Conservation (phyloP, 2,888 invertebrate species). For the Tinea trinotella region DNA sequence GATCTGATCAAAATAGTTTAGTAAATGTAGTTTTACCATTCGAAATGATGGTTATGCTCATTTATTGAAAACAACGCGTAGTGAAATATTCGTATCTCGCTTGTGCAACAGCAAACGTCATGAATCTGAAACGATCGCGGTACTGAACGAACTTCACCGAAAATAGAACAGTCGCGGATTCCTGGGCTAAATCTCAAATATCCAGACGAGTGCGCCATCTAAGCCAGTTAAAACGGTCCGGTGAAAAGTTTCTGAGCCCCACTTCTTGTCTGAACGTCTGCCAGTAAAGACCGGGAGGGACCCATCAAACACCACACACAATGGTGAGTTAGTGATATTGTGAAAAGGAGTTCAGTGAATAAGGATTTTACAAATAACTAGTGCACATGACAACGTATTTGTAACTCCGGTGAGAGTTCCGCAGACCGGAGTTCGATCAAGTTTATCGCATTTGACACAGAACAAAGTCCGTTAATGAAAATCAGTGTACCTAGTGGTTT, state of each 20-base stretch:
- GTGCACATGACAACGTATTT: conserved; percentile 40
- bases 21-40: conserved; percentile 65
- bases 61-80: conserved; percentile 32
- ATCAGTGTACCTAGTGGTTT: conserved; percentile 35
- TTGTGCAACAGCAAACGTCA: conserved; percentile 34
- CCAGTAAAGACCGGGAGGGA: conserved; percentile 79
- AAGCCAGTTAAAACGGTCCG: conserved; percentile 80
- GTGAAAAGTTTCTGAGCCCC: conserved; percentile 78
- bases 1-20: conserved; percentile 67
- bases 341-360: conserved; percentile 62
- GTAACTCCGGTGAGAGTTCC: conserved; percentile 42
- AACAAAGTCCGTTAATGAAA: conserved; percentile 24
- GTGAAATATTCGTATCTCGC: conserved; percentile 44
- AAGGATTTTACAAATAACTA: conserved; percentile 48
- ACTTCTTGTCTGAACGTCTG: conserved; percentile 84
- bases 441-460: not conserved
- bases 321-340: conserved; percentile 76
- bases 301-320: conserved; percentile 77
- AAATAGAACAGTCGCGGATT: conserved; percentile 71
- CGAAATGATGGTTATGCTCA: conserved; percentile 44
- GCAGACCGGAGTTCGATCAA: conserved; percentile 45
- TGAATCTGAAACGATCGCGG: conserved; percentile 40
- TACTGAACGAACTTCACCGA: conserved; percentile 52
- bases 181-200: conserved; percentile 76
- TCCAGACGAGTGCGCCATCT: conserved; percentile 80